phyloP scores from a whole-genome alignment of 1,140 invertebrate genomes.

The Atta colombica region DNA sequence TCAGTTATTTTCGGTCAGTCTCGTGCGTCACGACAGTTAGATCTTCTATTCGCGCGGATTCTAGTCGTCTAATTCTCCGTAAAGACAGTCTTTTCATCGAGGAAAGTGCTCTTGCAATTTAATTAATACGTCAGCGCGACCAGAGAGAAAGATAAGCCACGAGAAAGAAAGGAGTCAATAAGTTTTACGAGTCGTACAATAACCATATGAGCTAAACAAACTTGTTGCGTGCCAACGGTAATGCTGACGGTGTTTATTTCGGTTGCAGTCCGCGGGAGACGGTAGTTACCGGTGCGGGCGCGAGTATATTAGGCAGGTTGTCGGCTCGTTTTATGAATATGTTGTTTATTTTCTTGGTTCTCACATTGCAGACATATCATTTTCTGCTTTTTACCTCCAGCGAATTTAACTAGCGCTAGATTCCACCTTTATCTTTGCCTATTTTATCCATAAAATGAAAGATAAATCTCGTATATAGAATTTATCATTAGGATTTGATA shows the following conservation, averaged over 20 bases:
- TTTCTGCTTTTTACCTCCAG: conserved; percentile 19
- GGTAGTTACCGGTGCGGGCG: conserved; percentile 13
- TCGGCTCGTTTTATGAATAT: neutral
- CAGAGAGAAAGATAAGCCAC: neutral
- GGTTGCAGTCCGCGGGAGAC: conserved; percentile 12
- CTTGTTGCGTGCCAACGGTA: conserved; percentile 66
- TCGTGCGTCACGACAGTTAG: neutral
- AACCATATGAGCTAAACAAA: conserved; percentile 44
- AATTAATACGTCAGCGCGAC: conserved; percentile 16
- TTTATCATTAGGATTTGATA: neutral
- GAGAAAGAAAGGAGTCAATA: neutral
- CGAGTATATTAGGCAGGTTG: conserved; percentile 31
- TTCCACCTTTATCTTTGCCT: neutral
- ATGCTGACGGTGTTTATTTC: conserved; percentile 52
- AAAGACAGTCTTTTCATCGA: conserved; percentile 11
- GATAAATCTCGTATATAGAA: neutral
- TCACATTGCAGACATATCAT: neutral
- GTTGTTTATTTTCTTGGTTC: conserved; percentile 36
- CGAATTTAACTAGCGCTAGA: neutral
- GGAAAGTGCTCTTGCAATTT: conserved; percentile 21
- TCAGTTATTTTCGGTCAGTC: neutral
- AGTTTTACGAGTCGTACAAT: conserved; percentile 31
- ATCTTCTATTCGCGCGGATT: neutral
- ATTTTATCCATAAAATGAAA: neutral
- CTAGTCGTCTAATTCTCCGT: neutral